Evolutionary conservation across 1,140 invertebrate genomes (phyloP).

Genomic region (Pentalonia nigronervosa): DNA sequence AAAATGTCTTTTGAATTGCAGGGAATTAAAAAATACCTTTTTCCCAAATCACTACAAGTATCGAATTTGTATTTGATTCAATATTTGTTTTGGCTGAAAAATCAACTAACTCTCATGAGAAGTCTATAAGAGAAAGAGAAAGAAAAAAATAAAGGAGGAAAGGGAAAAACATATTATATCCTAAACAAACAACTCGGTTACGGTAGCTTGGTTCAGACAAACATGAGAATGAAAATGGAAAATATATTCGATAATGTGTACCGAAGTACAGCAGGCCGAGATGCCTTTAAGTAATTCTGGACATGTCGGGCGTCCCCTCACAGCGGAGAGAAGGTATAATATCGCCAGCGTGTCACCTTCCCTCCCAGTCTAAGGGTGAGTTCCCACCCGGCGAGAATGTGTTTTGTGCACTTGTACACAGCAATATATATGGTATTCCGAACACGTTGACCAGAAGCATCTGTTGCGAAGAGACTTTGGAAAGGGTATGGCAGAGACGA

Average conservation of each 20-base stretch:
- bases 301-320: neutral
- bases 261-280: neutral
- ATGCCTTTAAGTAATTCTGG: slow-evolving; percentile 52
- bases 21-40: too few relatives aligned
- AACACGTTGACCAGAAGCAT: slow-evolving; percentile 54
- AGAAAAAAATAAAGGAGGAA: neutral
- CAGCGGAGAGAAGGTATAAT: neutral
- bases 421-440: neutral
- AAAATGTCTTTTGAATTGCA: too few relatives aligned
- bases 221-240: slow-evolving; percentile 21
- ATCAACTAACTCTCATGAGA: neutral
- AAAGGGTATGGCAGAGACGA: neutral
- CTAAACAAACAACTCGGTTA: slow-evolving; percentile 56
- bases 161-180: neutral
- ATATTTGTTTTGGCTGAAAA: slow-evolving; percentile 53
- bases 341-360: neutral
- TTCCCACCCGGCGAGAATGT: neutral
- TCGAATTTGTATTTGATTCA: slow-evolving; percentile 28
- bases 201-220: neutral
- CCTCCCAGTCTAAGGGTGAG: neutral
- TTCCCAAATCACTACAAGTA: slow-evolving; percentile 32
- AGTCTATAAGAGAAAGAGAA: neutral
- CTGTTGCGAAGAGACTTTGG: slow-evolving; percentile 30
- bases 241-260: slow-evolving; percentile 55
- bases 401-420: neutral